These are phyloP conservation scores for Himalopsyche tibetana DNA, from an alignment of 2,888 invertebrate genomes.

Conservation along the genomic window DNA sequence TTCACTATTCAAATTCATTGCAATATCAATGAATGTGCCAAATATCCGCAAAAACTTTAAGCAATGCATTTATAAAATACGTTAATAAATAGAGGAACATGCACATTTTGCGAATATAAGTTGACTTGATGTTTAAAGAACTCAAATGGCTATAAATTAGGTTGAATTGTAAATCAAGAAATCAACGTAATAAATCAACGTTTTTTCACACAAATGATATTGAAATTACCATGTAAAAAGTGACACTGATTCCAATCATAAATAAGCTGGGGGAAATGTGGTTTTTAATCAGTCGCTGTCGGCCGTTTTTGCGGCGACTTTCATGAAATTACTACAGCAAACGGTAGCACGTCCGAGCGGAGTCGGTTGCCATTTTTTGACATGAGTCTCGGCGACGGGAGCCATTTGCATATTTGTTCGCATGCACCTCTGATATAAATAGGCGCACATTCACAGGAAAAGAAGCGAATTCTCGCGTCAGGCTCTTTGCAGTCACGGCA, in stretches of 20 bases:
- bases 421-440: slow-evolving; percentile 45
- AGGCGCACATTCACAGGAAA: slow-evolving; percentile 50
- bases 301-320: slow-evolving; percentile 7
- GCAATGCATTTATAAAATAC: no score
- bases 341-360: slow-evolving; percentile 11
- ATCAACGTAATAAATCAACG: neutral
- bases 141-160: neutral
- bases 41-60: no score
- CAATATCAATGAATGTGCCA: no score
- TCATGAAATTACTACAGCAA: neutral
- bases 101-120: no score
- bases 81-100: no score
- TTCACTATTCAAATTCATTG: no score
- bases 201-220: slow-evolving; percentile 20
- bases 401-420: slow-evolving; percentile 56
- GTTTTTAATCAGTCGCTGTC: slow-evolving; percentile 19
- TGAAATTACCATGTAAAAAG: slow-evolving; percentile 26
- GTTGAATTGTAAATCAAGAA: neutral
- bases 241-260: slow-evolving; percentile 26
- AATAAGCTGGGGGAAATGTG: neutral
- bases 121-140: neutral
- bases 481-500: slow-evolving; percentile 16
- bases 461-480: slow-evolving; percentile 55
- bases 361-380: slow-evolving; percentile 1
- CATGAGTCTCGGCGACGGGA: slow-evolving; percentile 23